phyloP scores from a whole-genome alignment of 1,140 invertebrate species.

The Halyomorpha halys region DNA sequence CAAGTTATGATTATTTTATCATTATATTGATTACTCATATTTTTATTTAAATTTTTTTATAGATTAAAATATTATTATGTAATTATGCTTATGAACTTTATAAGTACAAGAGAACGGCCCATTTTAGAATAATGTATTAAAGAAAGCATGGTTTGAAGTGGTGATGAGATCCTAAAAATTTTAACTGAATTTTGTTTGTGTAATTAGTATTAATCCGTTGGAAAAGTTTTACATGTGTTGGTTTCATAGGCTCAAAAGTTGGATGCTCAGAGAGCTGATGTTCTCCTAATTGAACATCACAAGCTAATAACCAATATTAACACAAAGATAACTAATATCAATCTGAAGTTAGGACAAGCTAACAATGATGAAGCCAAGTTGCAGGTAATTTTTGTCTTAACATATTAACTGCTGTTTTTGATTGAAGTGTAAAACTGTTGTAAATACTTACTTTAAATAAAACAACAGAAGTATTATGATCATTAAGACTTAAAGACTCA shows the following conservation, averaged over 20 bases:
- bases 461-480: too few relatives aligned
- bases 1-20: too few relatives aligned
- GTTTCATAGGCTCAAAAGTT: conserved; percentile 27
- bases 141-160: neutral
- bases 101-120: too few relatives aligned
- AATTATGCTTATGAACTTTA: too few relatives aligned
- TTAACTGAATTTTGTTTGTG: neutral
- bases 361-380: conserved; percentile 27
- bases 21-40: too few relatives aligned
- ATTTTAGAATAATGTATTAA: too few relatives aligned
- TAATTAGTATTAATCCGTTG: conserved; percentile 2
- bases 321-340: conserved; percentile 28
- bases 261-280: conserved; percentile 26
- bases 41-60: too few relatives aligned
- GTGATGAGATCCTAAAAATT: neutral
- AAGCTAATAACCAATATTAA: conserved; percentile 27
- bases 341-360: conserved; percentile 27
- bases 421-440: too few relatives aligned
- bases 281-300: conserved; percentile 25
- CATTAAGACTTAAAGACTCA: neutral
- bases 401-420: conserved; percentile 3
- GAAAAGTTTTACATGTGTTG: conserved; percentile 8
- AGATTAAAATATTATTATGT: too few relatives aligned
- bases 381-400: conserved; percentile 21
- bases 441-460: too few relatives aligned